These are phyloP conservation scores for Ooceraea biroi DNA, from an alignment of 1,140 invertebrate species.

Conservation along the genomic window DNA sequence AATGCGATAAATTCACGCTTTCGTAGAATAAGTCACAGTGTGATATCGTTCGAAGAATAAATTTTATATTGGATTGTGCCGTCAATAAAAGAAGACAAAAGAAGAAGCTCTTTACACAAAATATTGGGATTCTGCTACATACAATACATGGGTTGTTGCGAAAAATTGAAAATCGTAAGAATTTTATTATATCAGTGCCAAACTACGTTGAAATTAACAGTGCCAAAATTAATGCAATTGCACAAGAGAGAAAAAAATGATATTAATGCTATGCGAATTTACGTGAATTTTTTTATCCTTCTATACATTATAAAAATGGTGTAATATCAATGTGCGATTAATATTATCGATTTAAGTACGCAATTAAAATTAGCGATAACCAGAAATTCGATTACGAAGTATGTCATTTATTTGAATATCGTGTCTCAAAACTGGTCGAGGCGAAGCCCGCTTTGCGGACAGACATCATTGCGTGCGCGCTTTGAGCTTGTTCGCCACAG, in stretches of 20 bases:
- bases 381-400: not conserved
- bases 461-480: constrained; percentile 26
- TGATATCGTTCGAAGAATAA: not conserved
- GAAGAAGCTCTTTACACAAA: too few species aligned
- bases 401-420: not conserved
- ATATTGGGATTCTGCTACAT: too few species aligned
- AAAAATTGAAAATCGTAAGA: too few species aligned
- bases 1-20: constrained; percentile 17
- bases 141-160: too few species aligned
- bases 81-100: too few species aligned
- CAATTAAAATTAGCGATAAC: constrained; percentile 9
- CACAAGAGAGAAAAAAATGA: too few species aligned
- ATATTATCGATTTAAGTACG: not conserved
- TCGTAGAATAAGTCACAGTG: not conserved
- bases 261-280: too few species aligned
- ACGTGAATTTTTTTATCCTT: too few species aligned
- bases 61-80: not conserved
- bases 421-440: not conserved
- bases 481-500: constrained; percentile 16
- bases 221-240: too few species aligned
- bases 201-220: too few species aligned
- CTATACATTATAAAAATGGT: not conserved
- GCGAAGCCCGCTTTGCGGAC: constrained; percentile 9
- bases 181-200: too few species aligned
- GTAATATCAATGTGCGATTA: too few species aligned